Evolutionary conservation across 30 jellyfish, hydroid and myxozoan species (phyloP).

Genomic region (Cassiopea xamachana): DNA sequence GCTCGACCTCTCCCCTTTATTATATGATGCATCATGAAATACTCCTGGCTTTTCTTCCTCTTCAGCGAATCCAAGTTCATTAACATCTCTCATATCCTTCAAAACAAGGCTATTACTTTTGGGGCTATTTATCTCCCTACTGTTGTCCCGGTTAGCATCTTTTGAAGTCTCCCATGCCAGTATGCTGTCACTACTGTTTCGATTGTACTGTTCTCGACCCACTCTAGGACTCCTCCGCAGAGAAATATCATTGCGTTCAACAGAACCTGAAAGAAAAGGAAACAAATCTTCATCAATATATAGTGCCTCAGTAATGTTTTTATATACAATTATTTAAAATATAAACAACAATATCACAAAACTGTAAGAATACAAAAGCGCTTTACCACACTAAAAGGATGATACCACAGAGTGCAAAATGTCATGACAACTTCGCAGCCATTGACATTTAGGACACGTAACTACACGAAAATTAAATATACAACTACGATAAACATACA

Average conservation of each 20-base stretch:
- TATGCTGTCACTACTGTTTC: constrained; percentile 53
- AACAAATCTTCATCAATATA: background rate
- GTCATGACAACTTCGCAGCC: too few relatives aligned
- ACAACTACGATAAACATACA: too few relatives aligned
- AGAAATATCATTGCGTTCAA: background rate
- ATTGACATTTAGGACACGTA: too few relatives aligned
- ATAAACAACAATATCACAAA: too few relatives aligned
- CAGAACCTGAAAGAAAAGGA: background rate
- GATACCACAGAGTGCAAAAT: too few relatives aligned
- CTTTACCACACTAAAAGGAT: too few relatives aligned
- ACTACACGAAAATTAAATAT: too few relatives aligned
- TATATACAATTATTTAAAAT: too few relatives aligned
- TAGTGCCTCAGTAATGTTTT: background rate
- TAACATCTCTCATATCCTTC: too few relatives aligned
- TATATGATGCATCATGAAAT: background rate
- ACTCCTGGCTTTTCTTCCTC: background rate
- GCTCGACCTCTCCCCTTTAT: constrained; percentile 6
- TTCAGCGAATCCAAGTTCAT: background rate
- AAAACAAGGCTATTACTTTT: too few relatives aligned
- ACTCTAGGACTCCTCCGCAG: background rate
- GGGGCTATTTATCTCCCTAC: too few relatives aligned
- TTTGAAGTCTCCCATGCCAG: constrained; percentile 62
- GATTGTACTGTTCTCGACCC: background rate
- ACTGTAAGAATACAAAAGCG: too few relatives aligned
- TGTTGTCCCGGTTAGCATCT: constrained; percentile 26